phyloP scores from a whole-genome alignment of 2,113 vertebrate species.

The Antigone vipio region DNA sequence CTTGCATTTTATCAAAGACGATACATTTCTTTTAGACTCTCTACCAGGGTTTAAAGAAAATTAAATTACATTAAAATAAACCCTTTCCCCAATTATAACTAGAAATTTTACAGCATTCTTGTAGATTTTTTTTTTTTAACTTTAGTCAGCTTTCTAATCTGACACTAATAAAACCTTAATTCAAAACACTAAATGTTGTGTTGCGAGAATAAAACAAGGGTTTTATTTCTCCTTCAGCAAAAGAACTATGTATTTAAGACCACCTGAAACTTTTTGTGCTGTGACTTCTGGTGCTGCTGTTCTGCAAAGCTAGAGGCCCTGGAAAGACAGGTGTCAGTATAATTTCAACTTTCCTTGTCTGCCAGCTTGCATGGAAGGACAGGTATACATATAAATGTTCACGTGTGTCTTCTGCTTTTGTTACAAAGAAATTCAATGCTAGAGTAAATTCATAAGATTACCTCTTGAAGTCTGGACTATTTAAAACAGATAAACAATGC shows the following conservation, averaged over 20 bases:
- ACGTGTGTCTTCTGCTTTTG: neutral
- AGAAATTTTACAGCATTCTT: neutral
- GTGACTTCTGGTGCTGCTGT: neutral
- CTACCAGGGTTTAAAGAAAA: no score
- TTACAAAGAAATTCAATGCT: neutral
- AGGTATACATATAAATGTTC: neutral
- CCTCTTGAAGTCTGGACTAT: neutral
- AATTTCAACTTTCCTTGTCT: neutral
- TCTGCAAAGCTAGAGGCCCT: neutral
- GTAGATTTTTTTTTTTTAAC: neutral
- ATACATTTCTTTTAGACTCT: no score
- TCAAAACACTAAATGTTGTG: constrained; percentile 50
- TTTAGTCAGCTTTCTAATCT: neutral
- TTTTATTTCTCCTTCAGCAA: constrained; percentile 19
- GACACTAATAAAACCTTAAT: neutral
- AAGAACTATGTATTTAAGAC: neutral
- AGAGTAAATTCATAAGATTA: neutral
- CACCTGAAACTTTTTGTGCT: neutral
- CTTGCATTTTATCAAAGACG: no score
- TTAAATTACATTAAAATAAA: no score
- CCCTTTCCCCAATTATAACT: neutral
- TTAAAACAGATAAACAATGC: neutral
- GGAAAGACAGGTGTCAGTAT: neutral
- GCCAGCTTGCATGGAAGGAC: neutral
- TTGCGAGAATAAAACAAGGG: neutral